These are phyloP conservation scores for Phainopepla nitens DNA, from an alignment of 2,113 vertebrate species.

Conservation along the genomic window DNA sequence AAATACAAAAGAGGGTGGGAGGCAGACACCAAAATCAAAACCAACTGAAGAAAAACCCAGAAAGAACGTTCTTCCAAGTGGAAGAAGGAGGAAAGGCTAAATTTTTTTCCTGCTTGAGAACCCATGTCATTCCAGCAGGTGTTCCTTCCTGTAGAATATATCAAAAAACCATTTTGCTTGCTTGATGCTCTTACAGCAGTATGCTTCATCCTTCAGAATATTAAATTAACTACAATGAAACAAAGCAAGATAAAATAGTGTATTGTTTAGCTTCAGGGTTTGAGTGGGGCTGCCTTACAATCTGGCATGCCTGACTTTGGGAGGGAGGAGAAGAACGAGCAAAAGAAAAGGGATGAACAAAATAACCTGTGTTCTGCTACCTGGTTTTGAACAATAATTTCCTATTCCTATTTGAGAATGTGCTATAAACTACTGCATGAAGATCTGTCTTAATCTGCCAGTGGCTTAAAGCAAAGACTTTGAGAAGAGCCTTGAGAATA, in stretches of 20 bases:
- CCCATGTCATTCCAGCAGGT: not conserved
- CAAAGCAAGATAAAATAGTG: not conserved
- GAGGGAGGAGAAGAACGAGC: not conserved
- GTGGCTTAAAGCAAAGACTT: not conserved
- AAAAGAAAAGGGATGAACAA: not conserved
- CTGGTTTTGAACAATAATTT: not conserved
- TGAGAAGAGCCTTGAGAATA: not conserved
- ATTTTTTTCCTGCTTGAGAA: not conserved
- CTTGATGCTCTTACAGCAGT: not conserved
- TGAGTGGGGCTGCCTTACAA: not conserved
- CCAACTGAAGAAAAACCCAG: not conserved
- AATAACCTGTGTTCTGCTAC: not conserved
- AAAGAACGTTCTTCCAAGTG: not conserved
- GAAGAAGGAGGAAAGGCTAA: not conserved
- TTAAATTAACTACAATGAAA: not conserved
- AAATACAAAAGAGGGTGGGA: rapidly evolving
- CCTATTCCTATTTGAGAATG: not conserved
- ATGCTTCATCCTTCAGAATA: not conserved
- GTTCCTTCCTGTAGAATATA: not conserved
- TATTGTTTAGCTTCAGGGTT: not conserved
- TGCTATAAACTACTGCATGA: not conserved
- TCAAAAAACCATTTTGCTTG: not conserved
- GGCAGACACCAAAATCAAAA: not conserved
- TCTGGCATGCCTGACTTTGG: not conserved
- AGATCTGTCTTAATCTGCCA: not conserved